These are phyloP conservation scores for Rotaria socialis DNA, from an alignment of 2,888 invertebrate species.

Conservation along the genomic window DNA sequence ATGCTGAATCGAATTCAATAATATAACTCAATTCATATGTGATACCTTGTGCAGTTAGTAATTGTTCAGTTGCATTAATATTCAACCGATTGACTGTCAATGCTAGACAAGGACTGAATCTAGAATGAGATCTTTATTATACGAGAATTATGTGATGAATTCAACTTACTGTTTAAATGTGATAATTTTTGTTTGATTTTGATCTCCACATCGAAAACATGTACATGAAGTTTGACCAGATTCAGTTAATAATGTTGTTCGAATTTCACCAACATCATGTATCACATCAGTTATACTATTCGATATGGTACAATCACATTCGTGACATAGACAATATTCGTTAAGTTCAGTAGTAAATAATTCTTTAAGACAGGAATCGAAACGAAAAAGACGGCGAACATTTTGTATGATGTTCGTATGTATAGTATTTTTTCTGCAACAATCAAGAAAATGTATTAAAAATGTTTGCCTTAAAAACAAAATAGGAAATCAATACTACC, in stretches of 20 bases:
- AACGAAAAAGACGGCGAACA: constrained; percentile 30
- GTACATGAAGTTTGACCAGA: background rate
- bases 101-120: constrained; percentile 15
- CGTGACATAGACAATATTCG: constrained; percentile 5
- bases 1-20: background rate
- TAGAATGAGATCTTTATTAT: background rate
- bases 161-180: constrained; percentile 11
- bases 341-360: background rate
- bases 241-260: background rate
- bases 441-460: background rate
- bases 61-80: background rate
- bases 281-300: constrained; percentile 27
- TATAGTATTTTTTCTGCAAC: constrained; percentile 24
- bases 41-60: background rate
- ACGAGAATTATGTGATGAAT: background rate
- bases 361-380: background rate
- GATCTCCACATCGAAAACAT: constrained; percentile 32
- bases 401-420: constrained; percentile 14
- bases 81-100: background rate
- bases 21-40: background rate
- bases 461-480: background rate
- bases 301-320: constrained; percentile 18
- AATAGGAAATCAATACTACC: background rate
- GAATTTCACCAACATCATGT: background rate
- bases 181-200: background rate